phyloP scores from a whole-genome alignment of 2,797 vertebrate species.

The Saxicola maurus region DNA sequence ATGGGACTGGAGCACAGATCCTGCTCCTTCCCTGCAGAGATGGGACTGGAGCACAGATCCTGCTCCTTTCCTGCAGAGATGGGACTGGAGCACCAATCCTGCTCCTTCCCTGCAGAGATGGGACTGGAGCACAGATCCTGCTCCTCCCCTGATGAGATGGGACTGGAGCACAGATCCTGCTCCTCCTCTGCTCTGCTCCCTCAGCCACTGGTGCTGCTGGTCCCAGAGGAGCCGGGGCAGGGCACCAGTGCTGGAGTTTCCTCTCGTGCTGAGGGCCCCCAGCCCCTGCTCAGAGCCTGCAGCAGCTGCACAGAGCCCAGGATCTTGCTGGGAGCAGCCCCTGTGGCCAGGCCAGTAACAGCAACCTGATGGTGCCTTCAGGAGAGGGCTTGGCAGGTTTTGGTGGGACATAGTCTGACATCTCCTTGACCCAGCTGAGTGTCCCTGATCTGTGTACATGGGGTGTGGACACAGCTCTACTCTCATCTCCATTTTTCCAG shows the following conservation, averaged over 20 bases:
- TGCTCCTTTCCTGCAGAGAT: background rate
- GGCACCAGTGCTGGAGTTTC: background rate
- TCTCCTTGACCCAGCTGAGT: background rate
- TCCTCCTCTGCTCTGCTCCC: background rate
- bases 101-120: background rate
- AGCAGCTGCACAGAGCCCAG: accelerated
- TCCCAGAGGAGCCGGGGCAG: background rate
- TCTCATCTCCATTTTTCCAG: background rate
- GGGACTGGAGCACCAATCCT: accelerated
- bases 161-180: background rate
- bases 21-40: background rate
- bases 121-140: accelerated
- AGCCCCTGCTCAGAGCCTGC: background rate
- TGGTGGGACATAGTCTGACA: background rate
- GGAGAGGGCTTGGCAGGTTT: background rate
- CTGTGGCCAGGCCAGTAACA: background rate
- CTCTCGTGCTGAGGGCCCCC: background rate
- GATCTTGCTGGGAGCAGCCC: background rate
- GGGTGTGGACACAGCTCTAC: background rate
- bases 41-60: accelerated
- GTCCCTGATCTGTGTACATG: background rate
- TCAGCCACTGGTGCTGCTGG: background rate
- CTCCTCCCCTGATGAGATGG: background rate
- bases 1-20: accelerated
- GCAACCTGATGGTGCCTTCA: background rate